Percentiles rank a stretch among this genome's conserved stretches.
Conservation (phyloP, 2,113 vertebrate species). For the Petrocephalus zakoni region DNA sequence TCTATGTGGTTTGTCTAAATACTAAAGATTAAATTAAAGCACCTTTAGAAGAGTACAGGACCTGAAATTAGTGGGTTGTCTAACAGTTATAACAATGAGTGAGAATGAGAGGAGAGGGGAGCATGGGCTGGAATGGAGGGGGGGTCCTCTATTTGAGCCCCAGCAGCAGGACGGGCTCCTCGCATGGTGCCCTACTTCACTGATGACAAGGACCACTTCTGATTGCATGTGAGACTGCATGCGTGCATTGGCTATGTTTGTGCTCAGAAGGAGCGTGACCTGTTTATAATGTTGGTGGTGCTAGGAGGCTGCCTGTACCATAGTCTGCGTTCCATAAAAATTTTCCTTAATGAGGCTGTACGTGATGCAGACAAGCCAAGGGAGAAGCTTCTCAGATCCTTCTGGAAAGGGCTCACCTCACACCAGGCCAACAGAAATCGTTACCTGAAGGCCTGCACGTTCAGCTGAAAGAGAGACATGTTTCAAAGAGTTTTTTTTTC, state of each 20-base stretch:
- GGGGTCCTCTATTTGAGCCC: not conserved
- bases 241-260: not conserved
- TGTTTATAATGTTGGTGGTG: not conserved
- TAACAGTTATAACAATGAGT: not conserved
- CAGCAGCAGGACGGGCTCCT: not conserved
- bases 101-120: not conserved
- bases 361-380: not conserved
- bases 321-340: not conserved
- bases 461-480: not conserved
- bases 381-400: not conserved
- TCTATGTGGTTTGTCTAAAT: not conserved
- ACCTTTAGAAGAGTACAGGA: not conserved
- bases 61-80: not conserved
- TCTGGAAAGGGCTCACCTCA: not conserved
- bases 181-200: not conserved
- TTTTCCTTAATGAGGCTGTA: not conserved
- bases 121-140: not conserved
- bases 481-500: not conserved
- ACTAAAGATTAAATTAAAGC: not conserved
- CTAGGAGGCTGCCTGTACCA: not conserved
- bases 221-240: not conserved
- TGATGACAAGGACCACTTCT: not conserved
- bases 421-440: not conserved
- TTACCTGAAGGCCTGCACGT: not conserved
- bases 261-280: not conserved